A percentile compares a stretch with the other conserved stretches of the same genome.
Evolutionary conservation across 2,888 invertebrate species (phyloP).

Genomic region (Stenurella melanura): DNA sequence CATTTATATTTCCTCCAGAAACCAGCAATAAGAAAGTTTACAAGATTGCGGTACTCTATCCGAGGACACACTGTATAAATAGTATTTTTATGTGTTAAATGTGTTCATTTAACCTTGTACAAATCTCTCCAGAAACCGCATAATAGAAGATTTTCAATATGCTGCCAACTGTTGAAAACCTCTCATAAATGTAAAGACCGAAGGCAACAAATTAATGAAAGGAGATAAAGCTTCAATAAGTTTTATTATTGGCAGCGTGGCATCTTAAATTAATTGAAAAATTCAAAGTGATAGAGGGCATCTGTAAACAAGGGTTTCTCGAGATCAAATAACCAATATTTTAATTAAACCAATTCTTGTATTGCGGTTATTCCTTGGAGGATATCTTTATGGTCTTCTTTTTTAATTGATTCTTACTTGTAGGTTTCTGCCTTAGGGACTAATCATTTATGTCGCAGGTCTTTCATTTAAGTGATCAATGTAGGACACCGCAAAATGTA

Average conservation of each 20-base stretch:
- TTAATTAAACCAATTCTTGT: constrained; percentile 55
- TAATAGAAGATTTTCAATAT: not conserved
- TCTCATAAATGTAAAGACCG: not conserved
- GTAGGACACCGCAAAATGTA: too few species aligned
- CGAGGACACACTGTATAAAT: not conserved
- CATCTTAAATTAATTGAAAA: constrained; percentile 61
- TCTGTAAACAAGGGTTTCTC: constrained; percentile 55
- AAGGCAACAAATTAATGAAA: constrained; percentile 16
- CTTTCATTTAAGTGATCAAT: too few species aligned
- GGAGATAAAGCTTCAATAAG: constrained; percentile 51
- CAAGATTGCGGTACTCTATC: too few species aligned
- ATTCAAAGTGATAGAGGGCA: constrained; percentile 58
- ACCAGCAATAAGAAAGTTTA: too few species aligned
- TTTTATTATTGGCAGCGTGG: constrained; percentile 51
- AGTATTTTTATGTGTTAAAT: not conserved
- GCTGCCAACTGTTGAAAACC: constrained; percentile 9
- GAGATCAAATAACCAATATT: constrained; percentile 57
- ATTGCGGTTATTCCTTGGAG: constrained; percentile 41
- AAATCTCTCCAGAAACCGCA: not conserved
- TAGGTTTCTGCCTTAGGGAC: not conserved
- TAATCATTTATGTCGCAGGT: not conserved
- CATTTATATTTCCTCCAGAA: too few species aligned
- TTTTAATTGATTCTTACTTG: not conserved
- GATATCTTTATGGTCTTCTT: constrained; percentile 49
- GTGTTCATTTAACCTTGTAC: not conserved